phyloP scores from a whole-genome alignment of 2,113 vertebrate species.

The Zootoca vivipara region DNA sequence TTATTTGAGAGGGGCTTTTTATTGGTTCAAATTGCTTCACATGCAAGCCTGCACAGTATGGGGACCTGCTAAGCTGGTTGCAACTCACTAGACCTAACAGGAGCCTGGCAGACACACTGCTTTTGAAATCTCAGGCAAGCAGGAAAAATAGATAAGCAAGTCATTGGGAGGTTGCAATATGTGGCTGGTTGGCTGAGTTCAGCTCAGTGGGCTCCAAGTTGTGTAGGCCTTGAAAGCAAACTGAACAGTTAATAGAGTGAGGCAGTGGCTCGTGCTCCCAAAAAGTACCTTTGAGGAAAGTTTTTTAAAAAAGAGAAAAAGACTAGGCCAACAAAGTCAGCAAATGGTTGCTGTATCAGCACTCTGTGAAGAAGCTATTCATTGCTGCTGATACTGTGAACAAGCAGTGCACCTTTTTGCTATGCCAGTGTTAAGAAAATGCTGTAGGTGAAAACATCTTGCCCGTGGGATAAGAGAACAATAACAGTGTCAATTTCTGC shows the following conservation, averaged over 20 bases:
- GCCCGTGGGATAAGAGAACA: background rate
- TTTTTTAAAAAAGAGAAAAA: background rate
- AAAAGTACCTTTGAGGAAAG: background rate
- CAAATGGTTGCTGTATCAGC: background rate
- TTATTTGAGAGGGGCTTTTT: background rate
- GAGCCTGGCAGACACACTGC: background rate
- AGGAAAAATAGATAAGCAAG: background rate
- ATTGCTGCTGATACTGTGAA: background rate
- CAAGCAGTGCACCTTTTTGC: background rate
- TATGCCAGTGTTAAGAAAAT: background rate
- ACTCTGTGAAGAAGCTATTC: background rate
- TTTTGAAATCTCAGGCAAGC: background rate
- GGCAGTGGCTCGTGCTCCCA: background rate
- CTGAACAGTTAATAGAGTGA: background rate
- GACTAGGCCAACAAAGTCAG: background rate
- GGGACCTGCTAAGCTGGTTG: background rate
- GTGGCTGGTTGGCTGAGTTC: background rate
- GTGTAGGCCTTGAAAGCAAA: background rate
- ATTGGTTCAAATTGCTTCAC: background rate
- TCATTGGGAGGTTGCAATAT: background rate
- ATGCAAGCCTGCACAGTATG: background rate
- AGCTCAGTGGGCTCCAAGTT: background rate
- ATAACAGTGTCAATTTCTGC: too few relatives aligned
- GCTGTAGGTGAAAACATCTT: background rate
- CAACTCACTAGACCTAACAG: background rate